Conservation (phyloP, 2,113 vertebrate species). For the Myiagra hebetior region DNA sequence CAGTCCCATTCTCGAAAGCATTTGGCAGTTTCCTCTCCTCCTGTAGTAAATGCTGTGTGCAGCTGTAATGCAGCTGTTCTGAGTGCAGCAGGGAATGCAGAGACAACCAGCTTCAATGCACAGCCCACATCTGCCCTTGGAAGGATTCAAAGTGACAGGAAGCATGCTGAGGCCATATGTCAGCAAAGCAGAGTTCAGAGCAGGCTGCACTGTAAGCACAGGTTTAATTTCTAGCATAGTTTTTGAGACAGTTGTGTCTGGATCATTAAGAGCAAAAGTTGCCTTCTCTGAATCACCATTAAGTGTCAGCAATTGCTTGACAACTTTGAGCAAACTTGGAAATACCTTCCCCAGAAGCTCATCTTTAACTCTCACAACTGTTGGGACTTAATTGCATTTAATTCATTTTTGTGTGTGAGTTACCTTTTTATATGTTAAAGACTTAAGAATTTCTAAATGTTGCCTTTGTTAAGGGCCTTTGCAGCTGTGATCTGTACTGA, state of each 20-base stretch:
- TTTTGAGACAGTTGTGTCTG: not conserved
- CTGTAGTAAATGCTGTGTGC: not conserved
- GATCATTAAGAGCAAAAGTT: not conserved
- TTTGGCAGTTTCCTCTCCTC: not conserved
- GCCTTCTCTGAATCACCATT: not conserved
- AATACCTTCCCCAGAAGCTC: not conserved
- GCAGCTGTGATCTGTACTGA: not conserved
- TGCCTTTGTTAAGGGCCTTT: not conserved
- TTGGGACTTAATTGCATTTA: not conserved
- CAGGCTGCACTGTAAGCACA: not conserved
- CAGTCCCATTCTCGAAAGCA: not conserved
- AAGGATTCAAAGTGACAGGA: not conserved
- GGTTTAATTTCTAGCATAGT: not conserved
- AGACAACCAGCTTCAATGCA: not conserved
- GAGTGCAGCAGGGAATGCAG: not conserved
- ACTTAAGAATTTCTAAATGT: not conserved
- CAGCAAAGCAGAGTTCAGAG: not conserved
- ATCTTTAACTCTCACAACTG: not conserved
- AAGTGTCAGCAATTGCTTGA: not conserved
- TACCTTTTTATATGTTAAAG: not conserved
- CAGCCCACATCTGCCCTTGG: not conserved
- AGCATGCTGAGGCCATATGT: not conserved
- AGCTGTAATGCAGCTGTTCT: not conserved
- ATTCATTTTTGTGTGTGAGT: not conserved
- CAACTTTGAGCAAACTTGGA: not conserved